Base-by-base conservation (phyloP, 2,888 invertebrate species). In the Chrysopilus asiliformis region DNA sequence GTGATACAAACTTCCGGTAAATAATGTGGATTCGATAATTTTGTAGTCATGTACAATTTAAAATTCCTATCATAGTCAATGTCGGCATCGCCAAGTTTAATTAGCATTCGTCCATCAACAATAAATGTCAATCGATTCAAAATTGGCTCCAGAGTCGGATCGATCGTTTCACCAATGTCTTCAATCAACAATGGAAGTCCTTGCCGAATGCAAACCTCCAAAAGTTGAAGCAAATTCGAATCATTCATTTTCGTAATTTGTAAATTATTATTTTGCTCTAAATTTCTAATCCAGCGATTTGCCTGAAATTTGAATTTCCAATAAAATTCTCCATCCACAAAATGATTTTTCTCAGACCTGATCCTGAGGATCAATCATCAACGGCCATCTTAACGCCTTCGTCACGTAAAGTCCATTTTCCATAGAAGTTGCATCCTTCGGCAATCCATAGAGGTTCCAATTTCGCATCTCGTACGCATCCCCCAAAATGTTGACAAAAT, bases 341-440 rank as follows among this genome's bases (percentile, higher is more conserved):
- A n/a, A 47, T n/a, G n/a, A n/a, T n/a, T n/a, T n/a, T n/a, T n/a
- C n/a, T n/a, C n/a, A n/a, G 36, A 82, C 83, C 66, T 93, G 91
- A 55, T 90, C 90, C 57, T 94, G 91, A 0, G 94, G 94, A 64
- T 94, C 93, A 42, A 93, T 89, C 74, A 91, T 86, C 13, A 94
- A 68, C 0, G 93, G 89, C 89, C 86, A 86, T 10, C 83, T 69
- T 6, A 81, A 74, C 3, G 78, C 83, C 51, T 72, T 74, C 12
- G 79, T 89, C 30, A 90, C 89, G 48, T 93, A 72, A 43, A 94
- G 82, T 7, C 86, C 93, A 60, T 93, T 94, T 60, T 93, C 91
- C 3, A 87, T 84, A 8, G 91, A 91, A 38, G 90, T 78, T 20
- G 71, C 66, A 58, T 94, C 93, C 43, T 83, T 72, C 0, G 94